Evolutionary conservation across 1,140 invertebrate species (phyloP), one percentile per base, ranked within the genome.

Genomic region (Aphaenogaster rudis): DNA sequence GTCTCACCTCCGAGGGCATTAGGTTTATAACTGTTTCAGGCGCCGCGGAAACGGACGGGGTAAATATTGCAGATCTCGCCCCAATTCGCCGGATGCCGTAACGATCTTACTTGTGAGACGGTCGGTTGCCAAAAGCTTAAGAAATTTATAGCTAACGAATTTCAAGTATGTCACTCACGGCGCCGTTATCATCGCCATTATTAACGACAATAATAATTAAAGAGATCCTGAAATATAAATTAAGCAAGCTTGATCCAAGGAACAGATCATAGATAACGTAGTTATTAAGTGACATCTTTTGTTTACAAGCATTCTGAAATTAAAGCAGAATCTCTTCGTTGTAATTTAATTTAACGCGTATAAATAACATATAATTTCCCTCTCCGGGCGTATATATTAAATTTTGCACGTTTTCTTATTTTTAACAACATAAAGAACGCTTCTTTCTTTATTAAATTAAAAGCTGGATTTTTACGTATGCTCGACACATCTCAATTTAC

Each of bases 401-500:
- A 74, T 4, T 48, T 48, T 36, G 4, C 57, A 11, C 28, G 39
- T 82, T 59, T 7, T n/a, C 21, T 1, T 28, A 57, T 82, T 74
- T 71, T 59, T 82, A 59, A 74, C 74, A 82, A 59, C 11, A 13
- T 3, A 9, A 8, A 48, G 50, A n/a, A 57, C 11, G 13, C 17
- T 11, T 15, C 7, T 57, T 48, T 28, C 17, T 36, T 61, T 74
- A 76, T 84, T 48, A 82, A 82, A 72, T 52, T 59, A 74, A 74
- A 45, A 84, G 54, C 39, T 15, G 13, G 69, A 76, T 13, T 63
- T 84, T 74, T 54, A 69, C 54, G 76, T 69, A 63, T 80, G 52
- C 74, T 17, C 52, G 74, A 54, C 21, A 79, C 48, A 52, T 76
- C 82, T 86, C 88, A 74, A 89, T 82, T 82, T 90, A 72, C 88